phyloP scores from a whole-genome alignment of 2,888 invertebrate species.

The Octonoba sinensis region DNA sequence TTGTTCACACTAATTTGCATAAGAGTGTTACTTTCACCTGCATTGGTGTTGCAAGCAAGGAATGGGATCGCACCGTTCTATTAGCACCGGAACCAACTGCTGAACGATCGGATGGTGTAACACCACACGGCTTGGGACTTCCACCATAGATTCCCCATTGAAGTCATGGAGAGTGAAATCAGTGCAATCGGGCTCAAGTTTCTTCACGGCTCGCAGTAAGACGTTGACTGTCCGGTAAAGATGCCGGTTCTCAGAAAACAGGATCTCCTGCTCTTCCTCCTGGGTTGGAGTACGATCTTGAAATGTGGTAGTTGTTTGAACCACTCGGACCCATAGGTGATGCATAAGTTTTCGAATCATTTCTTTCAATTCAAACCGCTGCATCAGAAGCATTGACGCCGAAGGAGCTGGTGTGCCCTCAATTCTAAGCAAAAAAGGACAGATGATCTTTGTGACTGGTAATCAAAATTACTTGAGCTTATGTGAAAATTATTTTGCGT shows the following conservation, averaged over 20 bases:
- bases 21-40: constrained; percentile 33
- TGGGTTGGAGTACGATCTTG: not conserved
- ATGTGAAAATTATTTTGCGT: too few species aligned
- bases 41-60: constrained; percentile 34
- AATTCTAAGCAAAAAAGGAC: constrained; percentile 18
- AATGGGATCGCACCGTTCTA: constrained; percentile 9
- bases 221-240: constrained; percentile 26
- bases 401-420: constrained; percentile 18
- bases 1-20: too few species aligned
- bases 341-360: constrained; percentile 15
- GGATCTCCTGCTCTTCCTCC: not conserved
- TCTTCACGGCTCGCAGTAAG: constrained; percentile 24
- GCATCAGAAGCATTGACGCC: not conserved
- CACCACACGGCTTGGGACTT: not conserved
- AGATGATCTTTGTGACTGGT: too few species aligned
- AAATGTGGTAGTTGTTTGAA: constrained; percentile 5
- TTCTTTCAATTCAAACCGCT: constrained; percentile 21
- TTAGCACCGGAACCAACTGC: constrained; percentile 25
- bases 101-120: constrained; percentile 4
- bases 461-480: too few species aligned
- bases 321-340: constrained; percentile 22
- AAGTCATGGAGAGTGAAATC: constrained; percentile 12
- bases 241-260: not conserved
- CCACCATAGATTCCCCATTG: not conserved
- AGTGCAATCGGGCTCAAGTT: not conserved